Evolutionary conservation across 1,140 invertebrate species (phyloP).

Genomic region (Heliconius hermathena): DNA sequence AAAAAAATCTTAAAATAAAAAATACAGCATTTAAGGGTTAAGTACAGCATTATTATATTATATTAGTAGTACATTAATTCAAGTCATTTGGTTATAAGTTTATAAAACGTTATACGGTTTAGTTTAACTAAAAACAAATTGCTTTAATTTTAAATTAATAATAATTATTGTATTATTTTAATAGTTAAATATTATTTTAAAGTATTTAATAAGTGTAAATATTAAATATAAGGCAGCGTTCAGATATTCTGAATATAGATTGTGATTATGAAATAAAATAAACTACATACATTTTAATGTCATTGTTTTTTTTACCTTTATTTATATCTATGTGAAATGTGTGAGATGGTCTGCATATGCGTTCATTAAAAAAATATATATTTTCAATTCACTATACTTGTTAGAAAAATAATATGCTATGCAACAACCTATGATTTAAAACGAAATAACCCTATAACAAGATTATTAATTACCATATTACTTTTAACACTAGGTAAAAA

Average conservation of each 20-base stretch:
- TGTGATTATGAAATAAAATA: conserved; percentile 36
- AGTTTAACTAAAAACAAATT: not conserved
- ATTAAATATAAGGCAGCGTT: conserved; percentile 20
- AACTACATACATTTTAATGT: not conserved
- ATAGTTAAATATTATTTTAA: not conserved
- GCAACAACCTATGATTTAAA: no score
- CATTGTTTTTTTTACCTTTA: not conserved
- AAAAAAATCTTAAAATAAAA: not conserved
- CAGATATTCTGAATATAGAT: conserved; percentile 23
- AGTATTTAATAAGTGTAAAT: conserved; percentile 24
- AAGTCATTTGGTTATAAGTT: conserved; percentile 5
- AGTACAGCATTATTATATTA: not conserved
- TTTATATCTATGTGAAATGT: not conserved
- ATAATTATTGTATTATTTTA: conserved; percentile 15
- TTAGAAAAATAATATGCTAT: no score
- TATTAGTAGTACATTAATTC: not conserved
- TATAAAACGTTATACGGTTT: not conserved
- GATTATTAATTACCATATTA: no score
- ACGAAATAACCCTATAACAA: no score
- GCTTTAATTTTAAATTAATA: conserved; percentile 6
- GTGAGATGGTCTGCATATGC: no score
- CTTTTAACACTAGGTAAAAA: not conserved
- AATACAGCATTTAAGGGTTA: not conserved
- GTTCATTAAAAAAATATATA: no score
- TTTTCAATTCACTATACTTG: no score